Evolutionary conservation across 2,113 vertebrate species (phyloP).

Genomic region (Grantiella picta): DNA sequence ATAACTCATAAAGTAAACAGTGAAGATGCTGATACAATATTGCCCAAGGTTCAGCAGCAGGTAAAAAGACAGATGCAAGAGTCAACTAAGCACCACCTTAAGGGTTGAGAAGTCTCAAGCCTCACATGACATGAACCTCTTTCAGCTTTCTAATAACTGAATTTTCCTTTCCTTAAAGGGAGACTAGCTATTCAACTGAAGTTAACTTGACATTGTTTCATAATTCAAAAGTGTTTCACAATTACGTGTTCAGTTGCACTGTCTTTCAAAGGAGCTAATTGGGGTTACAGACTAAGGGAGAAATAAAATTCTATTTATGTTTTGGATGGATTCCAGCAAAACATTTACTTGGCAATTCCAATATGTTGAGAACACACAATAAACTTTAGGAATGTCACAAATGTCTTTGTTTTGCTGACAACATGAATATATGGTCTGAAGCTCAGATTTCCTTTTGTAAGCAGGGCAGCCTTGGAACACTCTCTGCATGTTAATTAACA

Average conservation of each 20-base stretch:
- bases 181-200: not conserved
- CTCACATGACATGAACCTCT: not conserved
- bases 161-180: not conserved
- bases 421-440: not conserved
- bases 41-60: not conserved
- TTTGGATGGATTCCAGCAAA: constrained; percentile 26
- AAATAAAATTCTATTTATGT: constrained; percentile 44
- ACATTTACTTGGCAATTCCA: not conserved
- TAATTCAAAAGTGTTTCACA: not conserved
- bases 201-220: constrained; percentile 20
- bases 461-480: not conserved
- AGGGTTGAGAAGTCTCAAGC: not conserved
- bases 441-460: not conserved
- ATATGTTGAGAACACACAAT: not conserved
- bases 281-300: constrained; percentile 24
- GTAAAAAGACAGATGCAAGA: not conserved
- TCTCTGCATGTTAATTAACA: not conserved
- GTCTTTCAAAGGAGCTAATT: constrained; percentile 37
- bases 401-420: not conserved
- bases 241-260: constrained; percentile 28
- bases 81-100: not conserved
- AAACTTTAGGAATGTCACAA: constrained; percentile 3
- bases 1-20: not conserved
- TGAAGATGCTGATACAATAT: not conserved
- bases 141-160: not conserved